A percentile compares a stretch with the other conserved stretches of the same genome.
phyloP scores from a whole-genome alignment of 2,113 vertebrate genomes.

The Kobus ellipsiprymnus region DNA sequence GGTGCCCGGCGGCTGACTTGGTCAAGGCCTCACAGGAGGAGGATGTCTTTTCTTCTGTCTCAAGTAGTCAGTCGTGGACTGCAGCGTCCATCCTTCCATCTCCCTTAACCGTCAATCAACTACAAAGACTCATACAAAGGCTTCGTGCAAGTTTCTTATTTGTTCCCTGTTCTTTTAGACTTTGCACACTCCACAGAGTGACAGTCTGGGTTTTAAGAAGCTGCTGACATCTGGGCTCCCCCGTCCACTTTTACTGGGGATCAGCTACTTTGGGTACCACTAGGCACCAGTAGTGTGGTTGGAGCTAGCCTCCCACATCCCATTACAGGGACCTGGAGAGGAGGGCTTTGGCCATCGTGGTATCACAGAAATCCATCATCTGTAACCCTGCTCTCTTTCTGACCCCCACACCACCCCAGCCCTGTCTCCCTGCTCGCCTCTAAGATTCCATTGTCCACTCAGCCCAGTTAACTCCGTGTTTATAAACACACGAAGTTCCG shows the following conservation, averaged over 20 bases:
- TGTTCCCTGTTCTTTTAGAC: not conserved
- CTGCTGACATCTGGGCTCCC: not conserved
- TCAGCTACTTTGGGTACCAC: not conserved
- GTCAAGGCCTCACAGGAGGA: not conserved
- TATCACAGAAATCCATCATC: not conserved
- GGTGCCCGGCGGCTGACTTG: too few relatives aligned
- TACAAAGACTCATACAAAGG: not conserved
- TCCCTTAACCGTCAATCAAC: not conserved
- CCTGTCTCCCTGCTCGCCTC: not conserved
- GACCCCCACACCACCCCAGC: too few relatives aligned
- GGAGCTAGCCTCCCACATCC: not conserved
- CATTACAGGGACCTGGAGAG: not conserved
- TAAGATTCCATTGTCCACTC: not conserved
- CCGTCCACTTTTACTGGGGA: not conserved
- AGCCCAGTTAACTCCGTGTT: not conserved
- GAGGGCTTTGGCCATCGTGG: not conserved
- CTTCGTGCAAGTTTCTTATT: not conserved
- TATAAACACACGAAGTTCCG: not conserved
- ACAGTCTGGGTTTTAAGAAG: not conserved
- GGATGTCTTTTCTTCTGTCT: not conserved
- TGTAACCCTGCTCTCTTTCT: not conserved
- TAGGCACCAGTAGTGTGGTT: not conserved
- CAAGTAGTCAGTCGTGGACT: too few relatives aligned
- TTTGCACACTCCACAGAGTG: not conserved
- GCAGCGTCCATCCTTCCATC: not conserved